A percentile compares a stretch with the other conserved stretches of the same genome.
Evolutionary conservation across 1,140 invertebrate genomes (phyloP).

Genomic region (Lysiphlebus fabarum): DNA sequence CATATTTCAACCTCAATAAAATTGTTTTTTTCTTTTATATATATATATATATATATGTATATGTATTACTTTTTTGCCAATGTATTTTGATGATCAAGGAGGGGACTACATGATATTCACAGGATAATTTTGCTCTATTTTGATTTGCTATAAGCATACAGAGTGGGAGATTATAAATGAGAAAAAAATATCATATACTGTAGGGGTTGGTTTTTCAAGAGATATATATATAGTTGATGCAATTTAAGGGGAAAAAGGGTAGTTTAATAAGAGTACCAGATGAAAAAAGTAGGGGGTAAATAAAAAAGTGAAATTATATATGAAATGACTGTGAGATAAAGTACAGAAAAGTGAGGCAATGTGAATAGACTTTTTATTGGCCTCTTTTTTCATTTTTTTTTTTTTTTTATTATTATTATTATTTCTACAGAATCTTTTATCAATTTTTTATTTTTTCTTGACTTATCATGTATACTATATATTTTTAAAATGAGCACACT

Average conservation of each 20-base stretch:
- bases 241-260: not conserved
- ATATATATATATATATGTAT: no score
- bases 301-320: constrained; percentile 10
- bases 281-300: constrained; percentile 1
- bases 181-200: constrained; percentile 29
- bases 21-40: not conserved
- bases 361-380: constrained; percentile 15
- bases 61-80: constrained; percentile 15
- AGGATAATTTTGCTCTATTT: not conserved
- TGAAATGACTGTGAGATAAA: not conserved
- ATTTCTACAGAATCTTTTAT: not conserved
- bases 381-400: not conserved
- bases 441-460: not conserved
- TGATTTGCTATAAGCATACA: no score
- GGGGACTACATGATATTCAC: constrained; percentile 6
- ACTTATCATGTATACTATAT: no score
- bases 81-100: constrained; percentile 21
- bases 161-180: not conserved
- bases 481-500: no score
- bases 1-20: constrained; percentile 20
- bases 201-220: no score
- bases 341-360: constrained; percentile 13
- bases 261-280: constrained; percentile 1
- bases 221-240: not conserved
- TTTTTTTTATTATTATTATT: not conserved